phyloP scores from a whole-genome alignment of 1,140 invertebrate genomes.

The Saccostrea glomerata region DNA sequence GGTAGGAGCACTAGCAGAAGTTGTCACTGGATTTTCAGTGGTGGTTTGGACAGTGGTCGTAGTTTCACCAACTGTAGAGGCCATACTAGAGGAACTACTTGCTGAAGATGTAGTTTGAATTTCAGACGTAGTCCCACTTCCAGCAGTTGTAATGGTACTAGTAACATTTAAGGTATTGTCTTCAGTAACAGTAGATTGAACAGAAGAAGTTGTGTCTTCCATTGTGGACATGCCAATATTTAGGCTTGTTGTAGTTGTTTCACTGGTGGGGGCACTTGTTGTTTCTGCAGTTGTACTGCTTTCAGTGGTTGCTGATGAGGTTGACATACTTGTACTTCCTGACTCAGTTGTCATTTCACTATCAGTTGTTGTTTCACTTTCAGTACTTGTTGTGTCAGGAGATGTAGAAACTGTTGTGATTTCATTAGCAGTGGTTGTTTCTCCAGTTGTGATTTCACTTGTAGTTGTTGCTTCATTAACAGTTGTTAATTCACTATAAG shows the following conservation, averaged over 20 bases:
- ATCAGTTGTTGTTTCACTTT: neutral
- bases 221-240: too few relatives aligned
- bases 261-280: neutral
- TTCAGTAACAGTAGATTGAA: neutral
- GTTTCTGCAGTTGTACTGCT: neutral
- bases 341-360: neutral
- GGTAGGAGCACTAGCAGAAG: neutral
- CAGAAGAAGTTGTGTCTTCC: neutral
- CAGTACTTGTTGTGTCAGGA: neutral
- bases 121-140: neutral
- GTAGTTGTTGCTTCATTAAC: neutral
- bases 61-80: neutral
- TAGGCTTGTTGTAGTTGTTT: neutral
- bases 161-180: neutral
- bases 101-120: neutral
- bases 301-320: neutral
- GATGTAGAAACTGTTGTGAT: neutral
- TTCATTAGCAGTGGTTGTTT: neutral
- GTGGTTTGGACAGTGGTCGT: neutral
- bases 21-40: neutral
- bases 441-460: neutral
- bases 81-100: neutral
- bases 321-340: neutral
- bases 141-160: neutral
- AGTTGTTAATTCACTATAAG: neutral